phyloP scores from a whole-genome alignment of 2,888 invertebrate species.

The Hecatera dysodea region DNA sequence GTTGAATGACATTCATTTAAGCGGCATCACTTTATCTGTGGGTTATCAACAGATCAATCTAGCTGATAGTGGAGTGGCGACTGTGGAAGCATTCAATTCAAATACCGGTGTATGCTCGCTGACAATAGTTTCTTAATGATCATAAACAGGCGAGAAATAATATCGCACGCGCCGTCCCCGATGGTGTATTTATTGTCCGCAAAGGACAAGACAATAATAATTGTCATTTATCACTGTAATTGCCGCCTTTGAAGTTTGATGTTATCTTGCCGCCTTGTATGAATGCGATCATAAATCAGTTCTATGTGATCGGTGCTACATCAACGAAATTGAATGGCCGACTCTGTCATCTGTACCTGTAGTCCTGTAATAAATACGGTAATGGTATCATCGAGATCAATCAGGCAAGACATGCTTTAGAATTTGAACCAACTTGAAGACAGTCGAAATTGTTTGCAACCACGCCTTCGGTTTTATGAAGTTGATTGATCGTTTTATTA shows the following conservation, averaged over 20 bases:
- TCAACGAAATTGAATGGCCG: slow-evolving; percentile 71
- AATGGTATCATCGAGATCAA: slow-evolving; percentile 56
- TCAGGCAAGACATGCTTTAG: slow-evolving; percentile 42
- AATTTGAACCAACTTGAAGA: slow-evolving; percentile 25
- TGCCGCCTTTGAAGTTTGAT: slow-evolving; percentile 89
- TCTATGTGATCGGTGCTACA: slow-evolving; percentile 73
- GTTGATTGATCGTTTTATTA: slow-evolving; percentile 20
- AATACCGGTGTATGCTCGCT: slow-evolving; percentile 82
- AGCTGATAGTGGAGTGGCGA: slow-evolving; percentile 80
- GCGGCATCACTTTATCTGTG: slow-evolving; percentile 78
- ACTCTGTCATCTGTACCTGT: slow-evolving; percentile 64
- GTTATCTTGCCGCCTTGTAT: slow-evolving; percentile 83
- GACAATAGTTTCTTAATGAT: slow-evolving; percentile 88
- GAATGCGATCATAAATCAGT: slow-evolving; percentile 80
- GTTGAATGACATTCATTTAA: slow-evolving; percentile 67
- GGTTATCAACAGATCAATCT: slow-evolving; percentile 85
- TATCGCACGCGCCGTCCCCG: slow-evolving; percentile 82
- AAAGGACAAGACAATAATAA: slow-evolving; percentile 85
- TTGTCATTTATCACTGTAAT: slow-evolving; percentile 89
- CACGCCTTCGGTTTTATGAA: neutral
- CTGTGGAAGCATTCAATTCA: slow-evolving; percentile 88
- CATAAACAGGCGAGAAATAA: slow-evolving; percentile 86
- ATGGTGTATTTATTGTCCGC: slow-evolving; percentile 86
- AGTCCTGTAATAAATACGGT: slow-evolving; percentile 48
- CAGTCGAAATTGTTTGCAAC: slow-evolving; percentile 28